These are phyloP conservation scores for Phataginus tetradactyla DNA, from an alignment of 2,797 vertebrate species.

Conservation along the genomic window DNA sequence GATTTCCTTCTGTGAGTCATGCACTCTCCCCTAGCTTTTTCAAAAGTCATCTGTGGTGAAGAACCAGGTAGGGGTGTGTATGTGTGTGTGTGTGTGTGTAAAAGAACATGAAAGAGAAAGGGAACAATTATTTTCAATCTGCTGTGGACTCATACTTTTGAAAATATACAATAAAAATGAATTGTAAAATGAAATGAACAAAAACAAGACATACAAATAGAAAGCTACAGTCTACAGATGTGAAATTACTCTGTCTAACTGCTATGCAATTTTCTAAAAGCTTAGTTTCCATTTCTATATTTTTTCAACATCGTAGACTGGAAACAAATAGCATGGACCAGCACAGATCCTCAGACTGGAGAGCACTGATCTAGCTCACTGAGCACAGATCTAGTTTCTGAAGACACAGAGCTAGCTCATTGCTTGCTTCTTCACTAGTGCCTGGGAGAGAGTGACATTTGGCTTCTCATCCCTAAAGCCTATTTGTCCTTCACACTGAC, in stretches of 20 bases:
- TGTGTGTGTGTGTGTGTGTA: not conserved
- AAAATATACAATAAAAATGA: slow-evolving; percentile 8
- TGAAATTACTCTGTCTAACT: slow-evolving; percentile 25
- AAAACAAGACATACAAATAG: not conserved
- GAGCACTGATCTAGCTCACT: not conserved
- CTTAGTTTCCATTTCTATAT: not conserved
- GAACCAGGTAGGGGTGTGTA: not conserved
- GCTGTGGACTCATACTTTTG: not conserved
- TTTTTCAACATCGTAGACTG: not conserved
- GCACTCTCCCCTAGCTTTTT: not conserved
- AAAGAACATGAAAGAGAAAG: not conserved
- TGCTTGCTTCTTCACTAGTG: not conserved
- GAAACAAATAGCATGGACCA: not conserved
- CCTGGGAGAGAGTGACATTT: not conserved
- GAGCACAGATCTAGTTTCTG: no score
- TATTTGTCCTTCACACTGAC: not conserved
- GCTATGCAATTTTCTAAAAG: not conserved
- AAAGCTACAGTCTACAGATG: not conserved
- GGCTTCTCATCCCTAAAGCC: not conserved
- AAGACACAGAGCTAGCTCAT: not conserved
- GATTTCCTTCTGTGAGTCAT: not conserved
- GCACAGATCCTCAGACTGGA: not conserved
- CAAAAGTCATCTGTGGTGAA: not conserved
- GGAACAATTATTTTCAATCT: not conserved
- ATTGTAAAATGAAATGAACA: slow-evolving; percentile 24